Percentiles rank a stretch among this genome's conserved stretches.
Conservation (phyloP, 1,140 invertebrate species). For the Pentalonia nigronervosa region DNA sequence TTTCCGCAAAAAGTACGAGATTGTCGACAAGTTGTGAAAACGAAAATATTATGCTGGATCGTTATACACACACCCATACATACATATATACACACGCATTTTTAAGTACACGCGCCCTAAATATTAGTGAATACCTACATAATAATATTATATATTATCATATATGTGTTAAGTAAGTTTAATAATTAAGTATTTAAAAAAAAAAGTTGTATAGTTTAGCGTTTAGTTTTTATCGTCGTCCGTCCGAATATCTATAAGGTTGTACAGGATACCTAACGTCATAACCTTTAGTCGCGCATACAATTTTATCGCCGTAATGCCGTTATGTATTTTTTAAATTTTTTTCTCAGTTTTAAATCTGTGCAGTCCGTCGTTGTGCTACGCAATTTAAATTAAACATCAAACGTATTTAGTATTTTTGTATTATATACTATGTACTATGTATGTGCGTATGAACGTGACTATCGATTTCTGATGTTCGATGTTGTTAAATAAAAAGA, state of each 20-base stretch:
- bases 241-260: not conserved
- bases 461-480: not conserved
- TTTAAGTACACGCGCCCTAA: not conserved
- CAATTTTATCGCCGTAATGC: not conserved
- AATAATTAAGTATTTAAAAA: not conserved
- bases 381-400: not conserved
- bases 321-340: not conserved
- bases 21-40: conserved; percentile 83
- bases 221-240: not conserved
- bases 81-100: not conserved
- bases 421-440: not conserved
- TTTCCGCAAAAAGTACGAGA: conserved; percentile 90
- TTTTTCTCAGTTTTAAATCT: not conserved
- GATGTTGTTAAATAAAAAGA: not conserved
- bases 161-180: not conserved
- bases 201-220: conserved; percentile 5
- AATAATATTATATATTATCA: not conserved
- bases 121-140: not conserved
- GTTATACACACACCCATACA: not conserved
- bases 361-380: not conserved
- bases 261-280: not conserved
- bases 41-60: not conserved
- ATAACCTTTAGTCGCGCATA: not conserved
- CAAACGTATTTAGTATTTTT: conserved; percentile 7
- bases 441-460: not conserved